phyloP scores from a whole-genome alignment of 2,888 invertebrate genomes.

The Barypeithes pellucidus region DNA sequence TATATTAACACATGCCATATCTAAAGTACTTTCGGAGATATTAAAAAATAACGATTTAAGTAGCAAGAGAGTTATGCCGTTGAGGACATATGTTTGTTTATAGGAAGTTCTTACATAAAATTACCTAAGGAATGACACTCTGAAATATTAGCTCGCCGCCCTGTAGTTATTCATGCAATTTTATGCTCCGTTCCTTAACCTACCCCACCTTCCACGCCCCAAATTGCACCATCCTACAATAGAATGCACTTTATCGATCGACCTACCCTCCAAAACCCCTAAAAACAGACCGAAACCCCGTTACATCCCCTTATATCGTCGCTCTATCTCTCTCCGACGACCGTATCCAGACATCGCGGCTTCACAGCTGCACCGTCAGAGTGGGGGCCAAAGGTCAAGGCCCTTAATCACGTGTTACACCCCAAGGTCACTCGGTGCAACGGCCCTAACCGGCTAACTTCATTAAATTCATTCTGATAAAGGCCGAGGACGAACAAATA shows the following conservation, averaged over 20 bases:
- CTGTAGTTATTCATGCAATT: background rate
- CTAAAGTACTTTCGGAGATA: too few relatives aligned
- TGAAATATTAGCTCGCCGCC: too few relatives aligned
- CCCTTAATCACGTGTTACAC: conserved; percentile 74
- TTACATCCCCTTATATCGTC: conserved; percentile 20
- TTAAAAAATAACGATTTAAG: too few relatives aligned
- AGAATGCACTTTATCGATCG: conserved; percentile 43
- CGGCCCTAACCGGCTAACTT: conserved; percentile 56
- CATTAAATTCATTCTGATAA: background rate
- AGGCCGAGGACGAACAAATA: conserved; percentile 20
- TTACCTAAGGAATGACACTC: too few relatives aligned
- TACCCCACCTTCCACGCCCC: conserved; percentile 46
- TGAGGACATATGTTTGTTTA: too few relatives aligned
- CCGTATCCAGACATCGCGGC: conserved; percentile 37
- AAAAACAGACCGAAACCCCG: conserved; percentile 21
- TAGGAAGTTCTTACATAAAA: too few relatives aligned
- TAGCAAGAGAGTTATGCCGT: too few relatives aligned
- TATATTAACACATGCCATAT: too few relatives aligned
- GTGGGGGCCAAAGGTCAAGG: conserved; percentile 73
- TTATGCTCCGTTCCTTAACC: conserved; percentile 34
- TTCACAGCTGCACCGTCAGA: conserved; percentile 13
- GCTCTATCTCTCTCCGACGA: conserved; percentile 20
- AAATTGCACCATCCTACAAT: conserved; percentile 29
- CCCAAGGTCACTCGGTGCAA: conserved; percentile 72
- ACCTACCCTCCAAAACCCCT: conserved; percentile 17